Conservation (phyloP, 2,113 vertebrate genomes). For the Ranitomeya variabilis region DNA sequence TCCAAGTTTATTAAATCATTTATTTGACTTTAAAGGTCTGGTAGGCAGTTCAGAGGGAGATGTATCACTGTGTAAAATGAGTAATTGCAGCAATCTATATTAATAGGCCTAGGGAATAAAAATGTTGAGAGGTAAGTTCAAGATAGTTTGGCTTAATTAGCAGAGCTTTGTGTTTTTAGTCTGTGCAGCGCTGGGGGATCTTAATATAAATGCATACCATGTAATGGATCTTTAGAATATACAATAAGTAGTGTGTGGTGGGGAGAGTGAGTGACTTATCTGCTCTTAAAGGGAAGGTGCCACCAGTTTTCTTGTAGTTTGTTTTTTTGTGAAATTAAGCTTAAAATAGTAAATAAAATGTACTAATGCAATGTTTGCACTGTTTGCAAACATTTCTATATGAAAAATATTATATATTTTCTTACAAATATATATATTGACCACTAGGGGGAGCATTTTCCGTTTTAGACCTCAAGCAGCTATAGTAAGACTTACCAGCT, state of each 20-base stretch:
- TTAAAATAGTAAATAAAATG: too few species aligned
- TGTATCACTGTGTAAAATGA: slow-evolving; percentile 60
- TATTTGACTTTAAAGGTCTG: slow-evolving; percentile 64
- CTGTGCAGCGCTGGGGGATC: slow-evolving; percentile 47
- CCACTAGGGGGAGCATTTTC: too few species aligned
- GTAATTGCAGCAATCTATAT: slow-evolving; percentile 65
- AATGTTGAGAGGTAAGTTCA: background rate
- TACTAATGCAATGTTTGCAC: too few species aligned
- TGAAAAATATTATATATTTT: too few species aligned
- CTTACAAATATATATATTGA: too few species aligned
- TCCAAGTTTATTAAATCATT: slow-evolving; percentile 62
- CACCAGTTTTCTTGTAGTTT: too few species aligned
- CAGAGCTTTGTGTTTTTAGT: slow-evolving; percentile 37
- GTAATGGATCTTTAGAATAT: background rate
- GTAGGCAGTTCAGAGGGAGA: slow-evolving; percentile 58
- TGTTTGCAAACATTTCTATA: too few species aligned
- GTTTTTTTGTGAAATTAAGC: too few species aligned
- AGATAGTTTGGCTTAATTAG: slow-evolving; percentile 57
- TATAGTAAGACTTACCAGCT: too few species aligned
- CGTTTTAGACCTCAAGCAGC: too few species aligned
- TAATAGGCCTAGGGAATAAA: slow-evolving; percentile 52
- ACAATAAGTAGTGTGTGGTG: background rate
- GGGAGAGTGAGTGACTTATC: background rate
- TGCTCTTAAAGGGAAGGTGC: background rate
- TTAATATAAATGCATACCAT: background rate